phyloP scores from a whole-genome alignment of 2,797 vertebrate genomes.

The Tiaroga cobitis region DNA sequence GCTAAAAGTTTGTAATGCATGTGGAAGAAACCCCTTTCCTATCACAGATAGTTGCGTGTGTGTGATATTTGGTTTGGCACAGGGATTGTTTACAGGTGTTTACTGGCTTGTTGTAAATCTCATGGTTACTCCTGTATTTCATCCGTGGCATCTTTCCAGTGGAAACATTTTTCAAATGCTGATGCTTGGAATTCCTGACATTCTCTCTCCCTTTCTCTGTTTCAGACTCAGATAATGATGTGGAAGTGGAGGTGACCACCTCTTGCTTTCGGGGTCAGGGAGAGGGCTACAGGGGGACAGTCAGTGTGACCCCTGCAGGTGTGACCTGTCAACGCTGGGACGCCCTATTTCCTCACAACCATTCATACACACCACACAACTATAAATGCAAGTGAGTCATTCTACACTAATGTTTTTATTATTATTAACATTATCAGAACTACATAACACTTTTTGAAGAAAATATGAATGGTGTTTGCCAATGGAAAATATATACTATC shows the following conservation, averaged over 20 bases:
- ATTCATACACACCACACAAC: slow-evolving; percentile 90
- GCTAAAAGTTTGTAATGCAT: neutral
- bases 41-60: neutral
- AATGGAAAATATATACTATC: neutral
- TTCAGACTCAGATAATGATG: slow-evolving; percentile 67
- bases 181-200: slow-evolving; percentile 15
- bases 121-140: slow-evolving; percentile 40
- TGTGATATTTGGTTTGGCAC: slow-evolving; percentile 25
- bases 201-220: slow-evolving; percentile 45
- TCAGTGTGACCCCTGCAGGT: slow-evolving; percentile 88
- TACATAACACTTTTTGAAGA: neutral
- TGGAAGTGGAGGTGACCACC: slow-evolving; percentile 77
- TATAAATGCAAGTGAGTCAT: slow-evolving; percentile 98
- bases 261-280: slow-evolving; percentile 87
- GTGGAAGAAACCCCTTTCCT: neutral
- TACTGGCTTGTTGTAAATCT: slow-evolving; percentile 37
- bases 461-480: neutral
- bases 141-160: slow-evolving; percentile 43
- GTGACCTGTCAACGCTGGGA: slow-evolving; percentile 93
- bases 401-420: slow-evolving; percentile 28
- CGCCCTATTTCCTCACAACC: slow-evolving; percentile 91
- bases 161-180: slow-evolving; percentile 21
- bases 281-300: slow-evolving; percentile 85
- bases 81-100: slow-evolving; percentile 48
- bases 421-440: neutral